These are phyloP conservation scores for Fissipunctia ypsillon DNA, from an alignment of 2,888 invertebrate species.

Conservation along the genomic window DNA sequence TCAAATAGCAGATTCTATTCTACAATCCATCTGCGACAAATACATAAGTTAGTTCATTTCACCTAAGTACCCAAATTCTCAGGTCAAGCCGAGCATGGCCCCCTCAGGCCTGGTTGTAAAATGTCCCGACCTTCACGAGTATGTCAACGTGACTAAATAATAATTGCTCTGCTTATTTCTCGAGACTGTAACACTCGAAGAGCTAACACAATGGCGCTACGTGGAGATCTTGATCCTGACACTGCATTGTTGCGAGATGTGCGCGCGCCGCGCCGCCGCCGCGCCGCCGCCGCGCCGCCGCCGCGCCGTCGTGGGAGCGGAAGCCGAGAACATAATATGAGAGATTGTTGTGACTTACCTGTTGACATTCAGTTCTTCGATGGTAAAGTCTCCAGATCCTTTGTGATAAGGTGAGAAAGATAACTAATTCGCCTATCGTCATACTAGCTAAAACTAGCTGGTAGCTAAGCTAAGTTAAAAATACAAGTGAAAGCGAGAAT, in stretches of 20 bases:
- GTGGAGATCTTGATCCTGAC: conserved; percentile 29
- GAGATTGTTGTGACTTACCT: conserved; percentile 4
- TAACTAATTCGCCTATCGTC: background rate
- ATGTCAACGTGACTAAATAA: background rate
- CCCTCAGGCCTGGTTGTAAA: background rate
- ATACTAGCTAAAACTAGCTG: background rate
- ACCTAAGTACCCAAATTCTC: too few species aligned
- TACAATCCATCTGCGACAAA: too few species aligned
- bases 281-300: background rate
- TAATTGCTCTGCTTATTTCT: conserved; percentile 6
- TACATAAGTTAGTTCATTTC: too few species aligned
- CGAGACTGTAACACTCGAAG: conserved; percentile 2
- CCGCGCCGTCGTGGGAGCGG: conserved; percentile 3
- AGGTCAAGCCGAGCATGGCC: too few species aligned
- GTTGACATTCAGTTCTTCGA: background rate
- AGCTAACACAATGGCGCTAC: conserved; percentile 17
- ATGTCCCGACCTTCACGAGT: background rate
- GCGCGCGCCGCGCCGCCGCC: too few species aligned
- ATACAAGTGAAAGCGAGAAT: background rate
- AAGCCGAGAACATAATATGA: background rate
- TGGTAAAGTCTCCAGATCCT: background rate
- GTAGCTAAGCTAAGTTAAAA: background rate
- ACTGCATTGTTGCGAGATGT: conserved; percentile 19
- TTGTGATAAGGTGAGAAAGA: background rate
- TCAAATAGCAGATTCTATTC: too few species aligned